Evolutionary conservation across 2,888 invertebrate genomes (phyloP).

Genomic region (Phyllotreta striolata): DNA sequence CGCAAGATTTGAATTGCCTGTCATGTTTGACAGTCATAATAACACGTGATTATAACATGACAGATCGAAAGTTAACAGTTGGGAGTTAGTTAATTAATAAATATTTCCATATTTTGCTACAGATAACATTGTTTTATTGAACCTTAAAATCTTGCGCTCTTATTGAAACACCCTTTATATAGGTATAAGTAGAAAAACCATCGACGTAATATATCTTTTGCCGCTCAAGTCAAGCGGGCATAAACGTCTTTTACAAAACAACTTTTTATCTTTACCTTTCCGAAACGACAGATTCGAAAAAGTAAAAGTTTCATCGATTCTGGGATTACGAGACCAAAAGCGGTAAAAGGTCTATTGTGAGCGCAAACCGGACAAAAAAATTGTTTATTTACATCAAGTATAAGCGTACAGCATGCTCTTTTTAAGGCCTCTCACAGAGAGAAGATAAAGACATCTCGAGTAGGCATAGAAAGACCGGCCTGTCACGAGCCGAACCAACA

Average conservation of each 20-base stretch:
- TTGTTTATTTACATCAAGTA: conserved; percentile 14
- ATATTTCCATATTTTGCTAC: no score
- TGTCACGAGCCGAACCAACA: no score
- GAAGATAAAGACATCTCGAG: conserved; percentile 4
- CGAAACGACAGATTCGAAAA: not conserved
- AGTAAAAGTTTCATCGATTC: conserved; percentile 4
- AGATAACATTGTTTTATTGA: no score
- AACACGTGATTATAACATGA: no score
- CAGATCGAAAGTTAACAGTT: no score
- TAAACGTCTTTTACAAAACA: conserved; percentile 4
- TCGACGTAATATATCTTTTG: no score
- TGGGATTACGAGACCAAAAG: not conserved
- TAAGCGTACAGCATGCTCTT: not conserved
- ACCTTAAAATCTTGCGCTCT: no score
- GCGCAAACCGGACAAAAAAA: conserved; percentile 5
- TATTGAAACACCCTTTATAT: no score
- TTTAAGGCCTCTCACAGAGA: not conserved
- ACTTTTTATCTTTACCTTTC: not conserved
- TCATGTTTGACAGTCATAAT: no score
- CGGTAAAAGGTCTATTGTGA: conserved; percentile 4
- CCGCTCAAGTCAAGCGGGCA: not conserved
- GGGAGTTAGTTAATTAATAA: no score
- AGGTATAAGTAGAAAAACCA: no score
- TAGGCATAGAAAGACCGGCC: conserved; percentile 3
- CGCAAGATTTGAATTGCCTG: no score